Evolutionary conservation across 2,797 vertebrate genomes (phyloP), one percentile per base, ranked within the genome.

Genomic region (Falco cherrug): DNA sequence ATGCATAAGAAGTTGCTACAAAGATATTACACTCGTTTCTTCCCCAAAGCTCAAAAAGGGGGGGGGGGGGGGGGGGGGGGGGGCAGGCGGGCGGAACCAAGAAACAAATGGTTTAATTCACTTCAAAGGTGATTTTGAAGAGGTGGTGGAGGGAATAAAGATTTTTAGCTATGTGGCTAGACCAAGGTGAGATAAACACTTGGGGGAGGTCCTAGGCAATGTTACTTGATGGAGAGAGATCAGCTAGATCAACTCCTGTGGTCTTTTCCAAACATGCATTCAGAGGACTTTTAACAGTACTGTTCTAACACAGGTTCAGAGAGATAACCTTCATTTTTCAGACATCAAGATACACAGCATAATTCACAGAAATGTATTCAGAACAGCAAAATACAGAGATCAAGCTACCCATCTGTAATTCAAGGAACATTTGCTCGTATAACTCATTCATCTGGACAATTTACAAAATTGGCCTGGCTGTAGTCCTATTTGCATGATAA

Each of bases 391-490:
- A 90, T 31, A 89, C 50, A 75, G 79, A 90, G 54, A 87, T 71
- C 0, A 0, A 85, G 69, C 68, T 67, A 56, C 89, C 92, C 88
- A 93, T 95, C 92, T 95, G 95, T 76, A 94, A 96, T 94, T 87
- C 90, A 59, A 85, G 59, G 45, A 89, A 68, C 90, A 94, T 92
- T 95, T 95, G 92, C 43, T 87, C 78, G 14, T 74, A 25, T 79
- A 95, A 90, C 74, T 84, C 75, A 43, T 90, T 97, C 93, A 92
- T 93, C 90, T 94, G 90, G 87, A 93, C 86, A 95, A 87, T 89
- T 93, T 89, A 74, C 45, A 83, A 90, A 92, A 94, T 85, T 94
- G 77, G 68, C 84, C 71, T 94, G 75, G 60, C 84, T 93, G 28
- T 86, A 77, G 70, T 93, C 78, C 93, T 93, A 73, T 92, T 95